Conservation (phyloP, 2,113 vertebrate species). For the Microcebus jonahi region DNA sequence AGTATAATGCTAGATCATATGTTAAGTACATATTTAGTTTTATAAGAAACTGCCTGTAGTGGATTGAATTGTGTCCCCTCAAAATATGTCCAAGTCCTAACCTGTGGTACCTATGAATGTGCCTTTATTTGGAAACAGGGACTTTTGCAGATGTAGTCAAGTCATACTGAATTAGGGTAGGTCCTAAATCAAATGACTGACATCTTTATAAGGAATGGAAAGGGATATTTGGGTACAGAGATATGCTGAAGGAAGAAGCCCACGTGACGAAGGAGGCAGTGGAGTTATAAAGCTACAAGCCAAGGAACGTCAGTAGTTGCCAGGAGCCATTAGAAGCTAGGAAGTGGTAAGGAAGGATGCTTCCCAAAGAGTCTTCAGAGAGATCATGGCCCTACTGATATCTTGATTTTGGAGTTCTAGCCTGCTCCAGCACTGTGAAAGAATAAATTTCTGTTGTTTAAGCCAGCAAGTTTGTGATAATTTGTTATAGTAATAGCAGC, state of each 20-base stretch:
- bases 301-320: neutral
- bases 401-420: neutral
- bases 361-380: neutral
- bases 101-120: neutral
- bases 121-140: neutral
- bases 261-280: neutral
- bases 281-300: neutral
- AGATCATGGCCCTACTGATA: neutral
- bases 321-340: neutral
- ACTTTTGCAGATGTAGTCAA: neutral
- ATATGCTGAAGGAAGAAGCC: neutral
- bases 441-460: neutral
- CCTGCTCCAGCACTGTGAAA: neutral
- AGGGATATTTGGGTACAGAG: neutral
- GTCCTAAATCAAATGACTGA: neutral
- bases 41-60: neutral
- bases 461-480: neutral
- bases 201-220: neutral
- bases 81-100: neutral
- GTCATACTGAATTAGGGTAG: slow-evolving; percentile 4
- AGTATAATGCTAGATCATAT: neutral
- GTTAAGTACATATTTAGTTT: neutral
- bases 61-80: neutral
- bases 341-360: neutral
- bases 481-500: neutral